phyloP scores from a whole-genome alignment of 2,888 invertebrate species.

The Drosophila fungiperda region DNA sequence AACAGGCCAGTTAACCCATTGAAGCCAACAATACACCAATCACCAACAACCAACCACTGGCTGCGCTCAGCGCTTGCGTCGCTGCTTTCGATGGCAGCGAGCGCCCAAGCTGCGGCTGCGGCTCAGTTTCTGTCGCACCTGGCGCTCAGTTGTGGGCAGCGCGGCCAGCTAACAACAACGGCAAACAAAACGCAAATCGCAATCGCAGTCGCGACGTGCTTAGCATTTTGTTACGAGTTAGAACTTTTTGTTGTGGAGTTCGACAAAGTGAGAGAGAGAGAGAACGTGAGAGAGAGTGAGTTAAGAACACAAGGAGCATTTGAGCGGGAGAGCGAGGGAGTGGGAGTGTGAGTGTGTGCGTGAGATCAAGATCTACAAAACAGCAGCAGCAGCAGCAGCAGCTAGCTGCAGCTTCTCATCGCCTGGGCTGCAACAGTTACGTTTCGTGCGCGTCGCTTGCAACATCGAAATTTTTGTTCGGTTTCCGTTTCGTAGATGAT shows the following conservation, averaged over 20 bases:
- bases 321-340: constrained; percentile 44
- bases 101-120: constrained; percentile 48
- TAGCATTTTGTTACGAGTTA: constrained; percentile 40
- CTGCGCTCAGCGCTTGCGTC: constrained; percentile 35
- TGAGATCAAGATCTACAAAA: constrained; percentile 50
- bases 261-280: background rate
- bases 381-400: constrained; percentile 20
- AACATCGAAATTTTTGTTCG: constrained; percentile 54
- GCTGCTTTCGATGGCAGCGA: constrained; percentile 39
- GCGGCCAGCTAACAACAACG: constrained; percentile 73
- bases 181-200: constrained; percentile 51
- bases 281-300: constrained; percentile 18
- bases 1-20: constrained; percentile 52
- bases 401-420: constrained; percentile 61
- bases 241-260: constrained; percentile 52
- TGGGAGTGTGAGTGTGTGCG: constrained; percentile 34
- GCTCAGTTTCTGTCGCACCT: constrained; percentile 64
- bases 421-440: constrained; percentile 59
- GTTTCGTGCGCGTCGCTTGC: constrained; percentile 65
- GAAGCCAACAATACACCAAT: constrained; percentile 36
- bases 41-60: constrained; percentile 22
- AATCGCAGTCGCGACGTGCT: constrained; percentile 42
- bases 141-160: constrained; percentile 73
- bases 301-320: constrained; percentile 31
- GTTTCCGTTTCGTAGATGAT: constrained; percentile 26